Base-by-base conservation (phyloP, 2,797 vertebrate genomes). In the Danio albolineatus region DNA sequence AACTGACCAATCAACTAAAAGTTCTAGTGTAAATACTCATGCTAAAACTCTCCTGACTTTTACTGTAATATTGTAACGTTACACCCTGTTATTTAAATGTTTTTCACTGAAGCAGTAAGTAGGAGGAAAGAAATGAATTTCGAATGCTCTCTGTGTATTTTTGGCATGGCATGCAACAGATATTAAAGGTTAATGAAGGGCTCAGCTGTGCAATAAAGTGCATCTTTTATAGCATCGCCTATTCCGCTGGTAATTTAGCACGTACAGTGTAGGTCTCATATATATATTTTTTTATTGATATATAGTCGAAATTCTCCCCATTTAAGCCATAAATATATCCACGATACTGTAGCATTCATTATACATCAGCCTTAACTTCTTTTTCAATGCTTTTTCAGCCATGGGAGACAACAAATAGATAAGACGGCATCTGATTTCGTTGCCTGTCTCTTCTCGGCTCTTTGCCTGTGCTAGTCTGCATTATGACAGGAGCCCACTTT, bases 401-500 rank as follows among this genome's bases (percentile, higher is more conserved):
- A 67, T n/a, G 1, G 21, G 75, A 51, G 72, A 72, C 51, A 79
- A 59, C 79, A 79, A 77, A 72, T 21, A 67, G 48, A 59, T 70
- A 64, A 38, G 62, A 60, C 43, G 21, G 19, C 21, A 83, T 82
- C 61, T 46, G 77, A 75, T 80, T 72, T 74, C 21, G 57, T 43
- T 79, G 60, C 64, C 72, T 77, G 77, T 72, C 77, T 87, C 49
- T 60, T 75, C 41, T 64, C n/a, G 84, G 75, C 41, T 39, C 62
- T 59, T 69, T 48, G 14, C 53, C 83, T 60, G 48, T 46, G 60
- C 81, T 76, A 73, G 61, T 43, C 57, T 81, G 82, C 79, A 85
- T 90, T 87, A 86, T 86, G 89, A 88, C 87, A 88, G 89, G 87
- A 85, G 81, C 67, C 84, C 43, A 61, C 17, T 66, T 82, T 80